Percentiles rank a stretch among this genome's conserved stretches.
These are phyloP conservation scores for Anser cygnoides DNA, from an alignment of 2,113 vertebrate genomes.

Conservation along the genomic window DNA sequence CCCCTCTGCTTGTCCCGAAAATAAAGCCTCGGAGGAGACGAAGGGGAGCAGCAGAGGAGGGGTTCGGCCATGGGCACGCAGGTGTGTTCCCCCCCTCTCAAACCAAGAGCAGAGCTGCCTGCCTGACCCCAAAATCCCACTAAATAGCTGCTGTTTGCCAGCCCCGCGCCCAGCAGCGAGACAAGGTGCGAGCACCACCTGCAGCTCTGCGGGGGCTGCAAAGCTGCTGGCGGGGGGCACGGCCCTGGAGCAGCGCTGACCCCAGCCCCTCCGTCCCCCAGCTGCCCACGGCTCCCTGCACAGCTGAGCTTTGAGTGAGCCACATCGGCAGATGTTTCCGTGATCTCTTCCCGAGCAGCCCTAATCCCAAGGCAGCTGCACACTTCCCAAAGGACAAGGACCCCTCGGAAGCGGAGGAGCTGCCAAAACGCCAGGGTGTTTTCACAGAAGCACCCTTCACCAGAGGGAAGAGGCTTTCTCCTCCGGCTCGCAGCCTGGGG, in stretches of 20 bases:
- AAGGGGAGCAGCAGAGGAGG: not conserved
- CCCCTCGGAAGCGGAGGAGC: not conserved
- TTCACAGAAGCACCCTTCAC: constrained; percentile 21
- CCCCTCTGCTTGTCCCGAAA: not conserved
- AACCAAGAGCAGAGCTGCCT: not conserved
- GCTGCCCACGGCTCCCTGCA: not conserved
- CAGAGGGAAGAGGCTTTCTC: not conserved
- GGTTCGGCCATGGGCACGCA: not conserved
- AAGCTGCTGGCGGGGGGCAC: not conserved
- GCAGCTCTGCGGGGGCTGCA: no score
- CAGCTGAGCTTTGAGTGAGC: not conserved
- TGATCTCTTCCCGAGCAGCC: not conserved
- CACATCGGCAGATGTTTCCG: not conserved
- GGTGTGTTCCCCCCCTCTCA: fast-evolving
- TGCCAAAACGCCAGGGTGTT: not conserved
- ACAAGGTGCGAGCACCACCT: not conserved
- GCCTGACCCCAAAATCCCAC: not conserved
- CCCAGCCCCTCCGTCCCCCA: not conserved
- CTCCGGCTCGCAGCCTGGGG: not conserved
- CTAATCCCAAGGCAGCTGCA: not conserved
- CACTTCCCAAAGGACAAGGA: constrained; percentile 48
- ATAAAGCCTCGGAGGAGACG: not conserved
- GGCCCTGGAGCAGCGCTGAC: not conserved
- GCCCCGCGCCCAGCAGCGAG: fast-evolving
- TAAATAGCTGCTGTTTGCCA: not conserved